Percentiles rank a stretch among this genome's conserved stretches.
Conservation (phyloP, 2,888 invertebrate species). For the Noctua pronuba region DNA sequence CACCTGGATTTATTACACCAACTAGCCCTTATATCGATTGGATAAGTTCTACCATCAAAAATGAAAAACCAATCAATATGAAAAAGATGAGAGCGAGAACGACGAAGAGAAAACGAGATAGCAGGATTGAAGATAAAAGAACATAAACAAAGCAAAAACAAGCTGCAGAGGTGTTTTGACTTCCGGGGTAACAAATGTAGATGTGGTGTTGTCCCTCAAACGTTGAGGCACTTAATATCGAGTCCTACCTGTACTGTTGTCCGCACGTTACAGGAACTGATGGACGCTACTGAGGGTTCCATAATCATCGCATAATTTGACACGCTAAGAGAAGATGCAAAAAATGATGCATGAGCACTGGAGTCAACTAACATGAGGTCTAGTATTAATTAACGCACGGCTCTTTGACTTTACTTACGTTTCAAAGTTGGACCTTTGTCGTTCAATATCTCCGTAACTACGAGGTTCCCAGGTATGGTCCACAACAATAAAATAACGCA, state of each 20-base stretch:
- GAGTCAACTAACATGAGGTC: not conserved
- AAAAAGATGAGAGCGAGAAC: not conserved
- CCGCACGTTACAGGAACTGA: not conserved
- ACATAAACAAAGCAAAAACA: not conserved
- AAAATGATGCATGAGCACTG: not conserved
- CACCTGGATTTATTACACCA: slow-evolving; percentile 25
- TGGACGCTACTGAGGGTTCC: not conserved
- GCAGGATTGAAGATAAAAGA: not conserved
- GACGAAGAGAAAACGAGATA: not conserved
- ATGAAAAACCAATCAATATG: not conserved
- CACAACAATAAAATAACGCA: not conserved
- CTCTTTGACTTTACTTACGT: not conserved
- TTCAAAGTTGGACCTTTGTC: not conserved
- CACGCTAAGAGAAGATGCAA: not conserved
- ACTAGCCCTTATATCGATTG: slow-evolving; percentile 36
- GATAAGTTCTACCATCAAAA: slow-evolving; percentile 22
- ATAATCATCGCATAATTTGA: not conserved
- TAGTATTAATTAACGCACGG: not conserved
- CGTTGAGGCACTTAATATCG: not conserved
- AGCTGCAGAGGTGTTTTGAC: too few species aligned
- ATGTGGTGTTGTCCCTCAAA: not conserved
- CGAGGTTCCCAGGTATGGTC: not conserved
- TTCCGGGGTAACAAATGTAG: not conserved
- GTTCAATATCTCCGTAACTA: not conserved
- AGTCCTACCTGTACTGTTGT: not conserved